Evolutionary conservation across 2,888 invertebrate species (phyloP), one percentile per base, ranked within the genome.

Genomic region (Piscicola geometra): DNA sequence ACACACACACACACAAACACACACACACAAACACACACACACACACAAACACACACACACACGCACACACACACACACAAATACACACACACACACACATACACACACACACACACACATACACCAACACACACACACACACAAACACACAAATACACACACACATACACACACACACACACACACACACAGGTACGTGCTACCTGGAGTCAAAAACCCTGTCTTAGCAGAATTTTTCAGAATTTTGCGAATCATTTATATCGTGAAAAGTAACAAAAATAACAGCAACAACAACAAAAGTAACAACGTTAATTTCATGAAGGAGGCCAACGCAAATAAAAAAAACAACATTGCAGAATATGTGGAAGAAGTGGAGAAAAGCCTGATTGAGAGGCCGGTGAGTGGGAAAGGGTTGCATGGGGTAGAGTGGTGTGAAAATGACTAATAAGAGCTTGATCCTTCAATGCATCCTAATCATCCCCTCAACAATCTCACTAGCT

Each of bases 1-100:
- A 64, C 64, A 64, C n/a, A 64, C 30, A 64, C 64, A 64, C 64
- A 64, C 64, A 64, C 64, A 64, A 3, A 64, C 64, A 64, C n/a
- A 66, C 25, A 56, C 15, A 25, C n/a, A 56, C n/a, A 64, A 5
- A 64, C 64, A 64, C 64, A 64, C 64, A 30, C 64, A 64, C 64
- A 64, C 64, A 64, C 64, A 64, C 28, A 64, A n/a, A 64, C 64
- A 64, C 64, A 64, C 21, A 5, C 64, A 64, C 64, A 21, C 21
- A 21, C 64, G 21, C 5, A 64, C 21, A 64, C 30, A 21, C 30
- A 12, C 64, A 64, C 21, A 21, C 3, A 64, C 30, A 3, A 12
- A 64, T 5, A 64, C n/a, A 30, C 64, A 64, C 64, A 64, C 64
- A 64, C 64, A 64, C 64, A 30, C 64, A 64, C 64, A 64, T n/a